Conservation (phyloP, 1,140 invertebrate species). For the Polyergus mexicanus region DNA sequence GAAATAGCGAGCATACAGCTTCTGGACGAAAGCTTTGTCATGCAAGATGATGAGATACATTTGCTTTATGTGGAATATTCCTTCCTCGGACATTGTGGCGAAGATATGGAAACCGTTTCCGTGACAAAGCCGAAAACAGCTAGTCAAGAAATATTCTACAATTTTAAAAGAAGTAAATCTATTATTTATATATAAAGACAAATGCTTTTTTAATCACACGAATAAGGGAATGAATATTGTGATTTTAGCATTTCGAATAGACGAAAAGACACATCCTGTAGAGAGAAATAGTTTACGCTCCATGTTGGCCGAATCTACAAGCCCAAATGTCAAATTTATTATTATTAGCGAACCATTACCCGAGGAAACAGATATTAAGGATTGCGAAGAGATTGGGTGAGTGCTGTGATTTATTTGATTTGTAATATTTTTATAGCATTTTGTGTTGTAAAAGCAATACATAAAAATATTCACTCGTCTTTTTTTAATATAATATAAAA, state of each 20-base stretch:
- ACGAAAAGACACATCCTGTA: conserved; percentile 68
- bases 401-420: conserved; percentile 26
- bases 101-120: conserved; percentile 77
- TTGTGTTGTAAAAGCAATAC: not conserved
- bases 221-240: not conserved
- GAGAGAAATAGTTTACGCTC: conserved; percentile 73
- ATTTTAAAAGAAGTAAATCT: conserved; percentile 73
- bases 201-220: not conserved
- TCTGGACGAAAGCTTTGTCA: conserved; percentile 65
- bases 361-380: conserved; percentile 76
- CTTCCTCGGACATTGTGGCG: conserved; percentile 74
- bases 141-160: conserved; percentile 68
- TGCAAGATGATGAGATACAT: conserved; percentile 57
- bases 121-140: conserved; percentile 59
- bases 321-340: conserved; percentile 79
- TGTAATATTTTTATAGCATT: not conserved
- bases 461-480: not conserved
- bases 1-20: conserved; percentile 74
- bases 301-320: conserved; percentile 75
- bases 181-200: not conserved
- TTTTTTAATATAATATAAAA: no score
- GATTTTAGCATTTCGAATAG: conserved; percentile 78
- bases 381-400: conserved; percentile 82
- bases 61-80: conserved; percentile 77
- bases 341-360: conserved; percentile 79